Base-by-base conservation (phyloP, 1,140 invertebrate genomes). In the Sitobion miscanthi region DNA sequence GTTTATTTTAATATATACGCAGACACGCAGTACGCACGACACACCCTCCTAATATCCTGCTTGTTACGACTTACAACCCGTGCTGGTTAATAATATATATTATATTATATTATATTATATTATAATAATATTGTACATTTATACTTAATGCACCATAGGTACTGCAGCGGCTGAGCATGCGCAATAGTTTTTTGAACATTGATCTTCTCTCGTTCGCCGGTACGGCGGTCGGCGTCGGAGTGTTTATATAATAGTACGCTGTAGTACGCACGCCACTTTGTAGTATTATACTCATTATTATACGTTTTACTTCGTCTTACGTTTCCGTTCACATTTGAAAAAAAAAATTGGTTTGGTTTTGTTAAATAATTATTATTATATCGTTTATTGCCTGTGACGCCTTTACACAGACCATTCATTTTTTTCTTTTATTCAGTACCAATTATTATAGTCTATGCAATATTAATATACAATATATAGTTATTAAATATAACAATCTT, bases 201-300 rank as follows among this genome's bases (percentile, higher is more conserved):
- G 87, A 89, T 89, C 87, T 89, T 25, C n/a, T 47, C 49, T 89
- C 21, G n/a, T 89, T 89, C 49, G 49, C 35, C 87, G 30, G 47
- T 35, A 88, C 30, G 14, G 62, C 30, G 17, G 38, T 87, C 47
- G 47, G 30, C 20, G 20, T 35, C 47, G 47, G 47, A 21, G 47
- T 88, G 86, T 87, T n/a, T 87, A 8, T 83, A 25, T 42, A 49
- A 49, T 87, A 87, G 47, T 88, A 52, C 38, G 45, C 11, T 85
- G 21, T 85, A 77, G 25, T 47, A 87, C 45, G 30, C 30, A 49
- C 45, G 14, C 45, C 45, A 87, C 62, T 77, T 11, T 30, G 30
- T n/a, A 83, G 42, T 83, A 45, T 45, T 45, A 8, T 45, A 9
- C 47, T 14, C 30, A 88, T 52, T 14, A 42, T 35, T 87, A 54